A percentile compares a stretch with the other conserved stretches of the same genome.
phyloP scores from a whole-genome alignment of 2,797 vertebrate species.

The Crypturellus tataupa region DNA sequence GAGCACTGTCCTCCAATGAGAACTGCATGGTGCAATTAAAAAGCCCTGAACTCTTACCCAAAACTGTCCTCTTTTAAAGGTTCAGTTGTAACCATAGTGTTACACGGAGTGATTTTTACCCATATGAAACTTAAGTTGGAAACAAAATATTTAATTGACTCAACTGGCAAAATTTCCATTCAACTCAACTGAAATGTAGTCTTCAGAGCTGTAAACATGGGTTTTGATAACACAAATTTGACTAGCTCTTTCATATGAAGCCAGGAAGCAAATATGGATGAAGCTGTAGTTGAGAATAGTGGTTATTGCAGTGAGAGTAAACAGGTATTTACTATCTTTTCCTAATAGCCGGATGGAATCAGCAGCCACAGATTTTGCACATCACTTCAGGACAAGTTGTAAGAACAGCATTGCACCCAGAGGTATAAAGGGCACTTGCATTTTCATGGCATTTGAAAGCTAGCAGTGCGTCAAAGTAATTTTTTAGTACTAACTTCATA shows the following conservation, averaged over 20 bases:
- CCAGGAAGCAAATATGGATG: background rate
- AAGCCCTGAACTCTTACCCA: background rate
- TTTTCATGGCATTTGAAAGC: background rate
- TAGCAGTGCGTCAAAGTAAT: background rate
- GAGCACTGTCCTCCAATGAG: background rate
- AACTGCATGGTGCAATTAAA: background rate
- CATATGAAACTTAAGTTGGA: slow-evolving; percentile 1
- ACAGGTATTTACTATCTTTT: background rate
- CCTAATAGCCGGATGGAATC: background rate
- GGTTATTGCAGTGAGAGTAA: background rate
- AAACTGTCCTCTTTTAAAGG: background rate
- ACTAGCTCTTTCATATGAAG: slow-evolving; percentile 8
- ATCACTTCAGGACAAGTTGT: background rate
- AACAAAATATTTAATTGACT: slow-evolving; percentile 23
- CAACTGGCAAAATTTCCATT: background rate
- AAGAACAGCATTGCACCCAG: background rate
- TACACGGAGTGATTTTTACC: background rate
- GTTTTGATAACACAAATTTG: background rate
- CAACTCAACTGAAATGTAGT: slow-evolving; percentile 8
- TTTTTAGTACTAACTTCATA: background rate
- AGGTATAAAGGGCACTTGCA: background rate
- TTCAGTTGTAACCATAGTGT: background rate
- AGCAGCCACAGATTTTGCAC: background rate
- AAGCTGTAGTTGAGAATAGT: background rate
- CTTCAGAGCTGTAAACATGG: slow-evolving; percentile 18